These are phyloP conservation scores for Dicrostonyx torquatus DNA, from an alignment of 2,797 vertebrate species.

Conservation along the genomic window DNA sequence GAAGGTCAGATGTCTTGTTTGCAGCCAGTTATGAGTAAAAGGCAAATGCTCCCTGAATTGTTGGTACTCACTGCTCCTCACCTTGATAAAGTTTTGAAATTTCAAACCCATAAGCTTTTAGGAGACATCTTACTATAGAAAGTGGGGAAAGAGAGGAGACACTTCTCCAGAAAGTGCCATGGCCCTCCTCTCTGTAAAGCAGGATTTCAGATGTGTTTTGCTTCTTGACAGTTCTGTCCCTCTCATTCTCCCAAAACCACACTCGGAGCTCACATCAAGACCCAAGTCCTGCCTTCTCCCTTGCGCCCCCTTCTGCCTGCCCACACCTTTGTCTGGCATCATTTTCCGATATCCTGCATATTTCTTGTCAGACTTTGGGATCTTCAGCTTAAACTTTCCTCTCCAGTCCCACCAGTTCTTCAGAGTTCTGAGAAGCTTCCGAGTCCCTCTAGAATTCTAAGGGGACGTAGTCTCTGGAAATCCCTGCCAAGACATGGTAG, in stretches of 20 bases:
- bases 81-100: neutral
- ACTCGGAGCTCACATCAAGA: neutral
- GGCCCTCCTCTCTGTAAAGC: neutral
- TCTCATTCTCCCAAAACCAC: neutral
- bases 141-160: neutral
- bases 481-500: too few species aligned
- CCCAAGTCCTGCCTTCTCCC: neutral
- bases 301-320: accelerated
- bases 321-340: neutral
- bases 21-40: neutral
- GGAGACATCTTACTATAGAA: neutral
- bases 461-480: neutral
- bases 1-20: neutral
- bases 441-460: neutral
- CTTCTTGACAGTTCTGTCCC: neutral
- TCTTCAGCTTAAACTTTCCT: neutral
- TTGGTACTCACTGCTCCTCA: accelerated
- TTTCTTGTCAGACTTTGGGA: neutral
- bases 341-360: neutral
- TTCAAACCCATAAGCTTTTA: neutral
- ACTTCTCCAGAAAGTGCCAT: neutral
- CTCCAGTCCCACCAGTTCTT: neutral
- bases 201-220: neutral
- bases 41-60: neutral
- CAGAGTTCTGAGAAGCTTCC: neutral